These are phyloP conservation scores for Synergus japonicus DNA, from an alignment of 2,888 invertebrate species.

Conservation along the genomic window DNA sequence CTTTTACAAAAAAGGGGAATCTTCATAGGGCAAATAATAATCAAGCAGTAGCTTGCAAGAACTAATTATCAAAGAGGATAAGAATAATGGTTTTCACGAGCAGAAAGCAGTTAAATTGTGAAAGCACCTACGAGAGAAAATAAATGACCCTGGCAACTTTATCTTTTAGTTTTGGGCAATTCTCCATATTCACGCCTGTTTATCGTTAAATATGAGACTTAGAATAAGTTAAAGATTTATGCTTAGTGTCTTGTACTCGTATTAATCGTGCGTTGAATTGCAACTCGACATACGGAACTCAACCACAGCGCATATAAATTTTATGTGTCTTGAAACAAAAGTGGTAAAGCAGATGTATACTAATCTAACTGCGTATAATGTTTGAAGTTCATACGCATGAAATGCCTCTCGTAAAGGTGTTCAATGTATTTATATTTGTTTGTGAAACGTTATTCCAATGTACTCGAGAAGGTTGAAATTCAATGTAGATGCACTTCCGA, in stretches of 20 bases:
- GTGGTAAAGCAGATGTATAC: background rate
- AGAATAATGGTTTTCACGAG: background rate
- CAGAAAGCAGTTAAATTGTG: background rate
- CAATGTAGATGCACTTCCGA: background rate
- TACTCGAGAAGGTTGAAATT: conserved; percentile 23
- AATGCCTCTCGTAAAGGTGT: background rate
- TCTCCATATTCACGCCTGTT: background rate
- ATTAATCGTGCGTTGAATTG: background rate
- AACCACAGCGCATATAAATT: background rate
- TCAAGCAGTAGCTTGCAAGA: background rate
- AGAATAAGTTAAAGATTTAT: background rate
- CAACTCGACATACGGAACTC: background rate
- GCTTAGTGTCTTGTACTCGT: background rate
- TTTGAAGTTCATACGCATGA: background rate
- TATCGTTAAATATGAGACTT: background rate
- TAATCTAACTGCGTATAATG: background rate
- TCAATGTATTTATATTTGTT: background rate
- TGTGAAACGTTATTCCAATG: background rate
- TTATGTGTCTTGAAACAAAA: background rate
- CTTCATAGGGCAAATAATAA: background rate
- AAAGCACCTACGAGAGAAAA: background rate
- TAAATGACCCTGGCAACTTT: background rate
- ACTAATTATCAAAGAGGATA: background rate
- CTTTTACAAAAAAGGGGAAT: too few species aligned
- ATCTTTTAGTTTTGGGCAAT: background rate